Evolutionary conservation across 1,140 invertebrate genomes (phyloP).

Genomic region (Ruditapes philippinarum): DNA sequence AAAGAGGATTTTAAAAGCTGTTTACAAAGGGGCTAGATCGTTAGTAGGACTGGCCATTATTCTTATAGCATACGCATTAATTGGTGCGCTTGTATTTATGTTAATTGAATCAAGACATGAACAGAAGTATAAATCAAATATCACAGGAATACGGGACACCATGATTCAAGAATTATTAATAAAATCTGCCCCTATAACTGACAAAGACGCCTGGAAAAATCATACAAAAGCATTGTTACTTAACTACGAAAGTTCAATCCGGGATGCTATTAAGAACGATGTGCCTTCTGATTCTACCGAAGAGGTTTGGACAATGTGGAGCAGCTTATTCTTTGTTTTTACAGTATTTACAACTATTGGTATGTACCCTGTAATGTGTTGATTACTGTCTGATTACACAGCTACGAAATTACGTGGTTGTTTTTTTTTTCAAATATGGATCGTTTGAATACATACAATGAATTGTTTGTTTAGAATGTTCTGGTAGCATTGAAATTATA

Average conservation of each 20-base stretch:
- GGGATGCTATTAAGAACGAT: conserved; percentile 5
- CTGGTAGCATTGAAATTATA: no score
- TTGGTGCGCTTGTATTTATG: conserved; percentile 35
- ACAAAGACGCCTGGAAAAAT: background rate
- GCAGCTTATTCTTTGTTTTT: conserved; percentile 64
- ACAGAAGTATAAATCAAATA: conserved; percentile 39
- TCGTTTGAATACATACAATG: no score
- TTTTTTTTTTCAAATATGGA: no score
- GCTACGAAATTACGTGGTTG: no score
- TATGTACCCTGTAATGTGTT: conserved; percentile 4
- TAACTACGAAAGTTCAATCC: conserved; percentile 21
- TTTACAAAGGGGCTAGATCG: conserved; percentile 35
- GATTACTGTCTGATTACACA: no score
- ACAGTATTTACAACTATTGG: conserved; percentile 74
- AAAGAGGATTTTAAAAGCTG: background rate
- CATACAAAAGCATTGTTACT: background rate
- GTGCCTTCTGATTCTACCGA: conserved; percentile 15
- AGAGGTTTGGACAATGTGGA: conserved; percentile 84
- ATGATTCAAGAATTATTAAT: background rate
- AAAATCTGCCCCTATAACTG: background rate
- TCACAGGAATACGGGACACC: background rate
- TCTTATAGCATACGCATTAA: conserved; percentile 12
- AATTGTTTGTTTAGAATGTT: no score
- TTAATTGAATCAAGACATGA: conserved; percentile 38
- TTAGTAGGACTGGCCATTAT: conserved; percentile 11